Evolutionary conservation across 30 jellyfish, hydroid and myxozoan species (phyloP), one percentile per base, ranked within the genome.

Genomic region (Aurelia aurita complex sp. Pacific): DNA sequence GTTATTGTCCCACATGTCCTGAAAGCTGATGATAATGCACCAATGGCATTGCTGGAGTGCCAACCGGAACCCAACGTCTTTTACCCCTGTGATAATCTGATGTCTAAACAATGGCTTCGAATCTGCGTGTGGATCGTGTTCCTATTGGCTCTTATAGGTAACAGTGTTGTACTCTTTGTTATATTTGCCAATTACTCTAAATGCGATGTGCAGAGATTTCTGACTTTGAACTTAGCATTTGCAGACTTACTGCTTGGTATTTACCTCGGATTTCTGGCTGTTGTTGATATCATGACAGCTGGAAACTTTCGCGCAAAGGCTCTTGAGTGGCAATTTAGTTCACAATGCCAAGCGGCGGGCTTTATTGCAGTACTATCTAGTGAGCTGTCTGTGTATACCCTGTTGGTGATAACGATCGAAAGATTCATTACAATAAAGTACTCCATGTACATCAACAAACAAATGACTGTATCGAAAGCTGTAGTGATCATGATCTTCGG

Each of bases 261-360:
- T 10, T 94, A 94, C 63, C 92, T 94, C 29, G 97, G 97, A 19
- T 82, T 94, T 68, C 74, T 94, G 51, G 97, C 97, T 2, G 91
- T 83, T 36, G 99, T 88, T 51, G 97, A 88, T 53, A 74, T 88
- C 14, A 67, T 15, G 69, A 94, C 99, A 54, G 64, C 40, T n/a
- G 99, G 99, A 35, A 95, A 94, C 67, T 94, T 88, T 62, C 97
- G 97, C 65, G 90, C 97, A 67, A 95, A 94, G 61, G 99, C 97
- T 0, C 90, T 88, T 16, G 77, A 94, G 17, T 94, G 99, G 99
- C 99, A 94, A 79, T 94, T 89, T 62, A 88, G 99, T 67, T 70
- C 95, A 0, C 86, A 87, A 19, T 94, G 99, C 85, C 57, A 88
- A 80, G 89, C 80, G 40, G 97, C 99, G 57, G 99, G 99, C 19